Conservation (phyloP, 1,140 invertebrate genomes). For the Metopolophium dirhodum region DNA sequence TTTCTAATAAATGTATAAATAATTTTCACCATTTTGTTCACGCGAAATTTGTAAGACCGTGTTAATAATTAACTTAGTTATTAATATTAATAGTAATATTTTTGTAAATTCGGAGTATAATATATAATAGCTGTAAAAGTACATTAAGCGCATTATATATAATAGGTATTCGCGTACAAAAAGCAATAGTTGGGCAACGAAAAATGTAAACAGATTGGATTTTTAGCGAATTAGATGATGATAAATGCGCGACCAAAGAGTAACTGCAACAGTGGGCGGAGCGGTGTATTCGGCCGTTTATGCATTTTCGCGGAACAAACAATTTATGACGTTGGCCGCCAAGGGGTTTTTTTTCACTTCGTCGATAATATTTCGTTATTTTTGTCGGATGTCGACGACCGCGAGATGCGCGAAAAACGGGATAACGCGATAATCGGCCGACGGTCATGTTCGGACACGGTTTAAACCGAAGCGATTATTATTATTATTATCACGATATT, state of each 20-base stretch:
- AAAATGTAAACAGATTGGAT: background rate
- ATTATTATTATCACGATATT: slow-evolving; percentile 22
- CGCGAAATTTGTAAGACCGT: background rate
- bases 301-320: background rate
- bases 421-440: slow-evolving; percentile 35
- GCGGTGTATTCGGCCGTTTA: background rate
- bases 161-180: background rate
- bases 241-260: background rate
- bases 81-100: background rate
- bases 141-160: background rate
- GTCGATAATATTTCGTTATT: background rate
- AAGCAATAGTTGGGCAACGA: background rate
- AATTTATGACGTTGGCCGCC: background rate
- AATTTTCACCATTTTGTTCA: background rate
- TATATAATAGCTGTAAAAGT: background rate
- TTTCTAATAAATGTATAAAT: background rate
- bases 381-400: slow-evolving; percentile 42
- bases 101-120: background rate
- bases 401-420: slow-evolving; percentile 6
- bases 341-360: background rate
- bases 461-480: slow-evolving; percentile 22
- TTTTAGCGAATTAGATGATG: background rate
- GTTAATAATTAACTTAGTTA: too few relatives aligned
- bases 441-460: slow-evolving; percentile 32
- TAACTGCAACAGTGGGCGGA: background rate